These are phyloP conservation scores for Phaetusa simplex DNA, from an alignment of 2,113 vertebrate species.

Conservation along the genomic window DNA sequence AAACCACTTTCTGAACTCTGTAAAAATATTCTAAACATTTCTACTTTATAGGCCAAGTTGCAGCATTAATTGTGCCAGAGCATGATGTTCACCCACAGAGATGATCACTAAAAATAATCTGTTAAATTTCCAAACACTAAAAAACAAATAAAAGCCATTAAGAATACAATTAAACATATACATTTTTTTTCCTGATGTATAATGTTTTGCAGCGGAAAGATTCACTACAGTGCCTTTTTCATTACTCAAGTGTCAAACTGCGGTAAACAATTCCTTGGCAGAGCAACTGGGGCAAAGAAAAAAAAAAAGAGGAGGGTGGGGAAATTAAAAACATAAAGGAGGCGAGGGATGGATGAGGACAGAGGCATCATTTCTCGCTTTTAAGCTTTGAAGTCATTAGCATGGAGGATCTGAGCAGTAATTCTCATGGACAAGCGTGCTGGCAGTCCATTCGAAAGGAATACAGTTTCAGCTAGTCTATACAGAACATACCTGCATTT, in stretches of 20 bases:
- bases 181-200: background rate
- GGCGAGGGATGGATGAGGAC: constrained; percentile 41
- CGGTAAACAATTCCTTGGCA: constrained; percentile 25
- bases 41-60: background rate
- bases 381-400: constrained; percentile 35
- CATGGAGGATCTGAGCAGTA: constrained; percentile 60
- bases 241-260: constrained; percentile 1
- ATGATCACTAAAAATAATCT: background rate
- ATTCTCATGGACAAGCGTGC: constrained; percentile 80
- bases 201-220: background rate
- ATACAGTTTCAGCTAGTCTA: constrained; percentile 27
- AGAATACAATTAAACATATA: background rate
- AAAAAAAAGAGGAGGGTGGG: constrained; percentile 13
- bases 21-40: background rate
- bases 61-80: background rate
- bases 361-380: constrained; percentile 37
- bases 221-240: constrained; percentile 9
- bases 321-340: constrained; percentile 47
- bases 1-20: background rate
- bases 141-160: constrained; percentile 1
- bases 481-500: constrained; percentile 67
- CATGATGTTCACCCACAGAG: background rate
- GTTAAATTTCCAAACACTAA: constrained; percentile 14
- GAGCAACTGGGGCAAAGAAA: constrained; percentile 51
- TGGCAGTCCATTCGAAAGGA: constrained; percentile 75